These are phyloP conservation scores for Ricordea florida DNA, from an alignment of 92 coral and sea anemone genomes.

Conservation along the genomic window DNA sequence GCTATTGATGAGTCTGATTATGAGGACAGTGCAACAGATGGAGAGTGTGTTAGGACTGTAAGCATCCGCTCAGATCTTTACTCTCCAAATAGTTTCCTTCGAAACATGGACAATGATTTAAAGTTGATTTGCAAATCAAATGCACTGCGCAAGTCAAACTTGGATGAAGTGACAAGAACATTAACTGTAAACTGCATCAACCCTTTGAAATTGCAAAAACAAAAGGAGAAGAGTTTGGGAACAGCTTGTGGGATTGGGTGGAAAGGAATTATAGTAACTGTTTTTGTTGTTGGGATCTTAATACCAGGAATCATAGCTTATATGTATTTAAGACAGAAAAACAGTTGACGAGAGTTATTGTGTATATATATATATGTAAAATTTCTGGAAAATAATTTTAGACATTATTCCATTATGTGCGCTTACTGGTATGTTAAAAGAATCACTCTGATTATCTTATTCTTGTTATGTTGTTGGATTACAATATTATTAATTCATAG, in stretches of 20 bases:
- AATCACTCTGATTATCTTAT: too few species aligned
- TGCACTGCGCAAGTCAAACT: slow-evolving; percentile 70
- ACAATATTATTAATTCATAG: too few species aligned
- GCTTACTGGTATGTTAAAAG: too few species aligned
- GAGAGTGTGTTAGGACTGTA: slow-evolving; percentile 74
- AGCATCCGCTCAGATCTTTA: slow-evolving; percentile 90
- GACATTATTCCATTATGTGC: too few species aligned
- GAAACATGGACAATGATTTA: slow-evolving; percentile 93
- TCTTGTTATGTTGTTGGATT: too few species aligned
- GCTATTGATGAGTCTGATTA: slow-evolving; percentile 52
- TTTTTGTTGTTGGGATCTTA: slow-evolving; percentile 73
- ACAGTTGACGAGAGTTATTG: slow-evolving; percentile 27
- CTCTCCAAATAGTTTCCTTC: slow-evolving; percentile 87
- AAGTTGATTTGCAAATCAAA: slow-evolving; percentile 89
- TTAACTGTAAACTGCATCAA: slow-evolving; percentile 92
- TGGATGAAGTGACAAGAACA: slow-evolving; percentile 86
- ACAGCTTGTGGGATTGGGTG: slow-evolving; percentile 90
- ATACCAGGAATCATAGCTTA: slow-evolving; percentile 70
- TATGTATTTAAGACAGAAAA: not conserved
- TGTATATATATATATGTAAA: too few species aligned
- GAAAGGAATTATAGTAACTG: slow-evolving; percentile 76
- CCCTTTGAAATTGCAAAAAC: slow-evolving; percentile 70
- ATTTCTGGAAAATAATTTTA: too few species aligned
- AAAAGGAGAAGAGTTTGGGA: slow-evolving; percentile 80
- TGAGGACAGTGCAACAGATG: slow-evolving; percentile 35